Percentiles rank a stretch among this genome's conserved stretches.
Evolutionary conservation across 2,797 vertebrate species (phyloP).

Genomic region (Lagorchestes hirsutus): DNA sequence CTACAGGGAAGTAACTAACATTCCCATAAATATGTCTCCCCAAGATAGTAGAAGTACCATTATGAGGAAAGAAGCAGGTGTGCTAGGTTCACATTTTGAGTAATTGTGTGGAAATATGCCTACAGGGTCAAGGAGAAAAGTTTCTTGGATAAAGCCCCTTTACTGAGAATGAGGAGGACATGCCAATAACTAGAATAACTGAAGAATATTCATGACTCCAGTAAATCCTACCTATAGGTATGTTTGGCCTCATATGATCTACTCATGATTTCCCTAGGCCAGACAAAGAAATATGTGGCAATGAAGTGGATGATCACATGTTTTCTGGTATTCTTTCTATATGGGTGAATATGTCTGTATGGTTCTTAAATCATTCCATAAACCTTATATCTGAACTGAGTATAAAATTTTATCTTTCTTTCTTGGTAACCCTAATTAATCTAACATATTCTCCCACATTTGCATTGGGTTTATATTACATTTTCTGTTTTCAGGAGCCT

Average conservation of each 20-base stretch:
- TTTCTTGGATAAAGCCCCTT: background rate
- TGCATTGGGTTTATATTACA: background rate
- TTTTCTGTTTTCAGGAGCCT: background rate
- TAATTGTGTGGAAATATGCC: background rate
- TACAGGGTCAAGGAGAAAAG: background rate
- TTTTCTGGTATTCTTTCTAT: background rate
- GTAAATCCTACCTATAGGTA: background rate
- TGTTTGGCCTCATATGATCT: background rate
- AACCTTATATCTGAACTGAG: background rate
- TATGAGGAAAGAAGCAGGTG: background rate
- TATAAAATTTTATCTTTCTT: background rate
- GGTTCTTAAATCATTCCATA: background rate
- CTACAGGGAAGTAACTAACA: background rate
- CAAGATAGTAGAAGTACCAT: background rate
- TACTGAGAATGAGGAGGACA: background rate
- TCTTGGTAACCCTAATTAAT: background rate
- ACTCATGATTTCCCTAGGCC: background rate
- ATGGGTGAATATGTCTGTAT: background rate
- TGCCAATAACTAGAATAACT: background rate
- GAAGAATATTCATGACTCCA: background rate
- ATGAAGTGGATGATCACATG: background rate
- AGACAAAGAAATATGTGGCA: background rate
- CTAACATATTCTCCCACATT: background rate
- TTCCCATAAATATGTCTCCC: slow-evolving; percentile 3
- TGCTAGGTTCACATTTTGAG: background rate